Conservation (phyloP, 2,888 invertebrate genomes). For the Meteorus colon region DNA sequence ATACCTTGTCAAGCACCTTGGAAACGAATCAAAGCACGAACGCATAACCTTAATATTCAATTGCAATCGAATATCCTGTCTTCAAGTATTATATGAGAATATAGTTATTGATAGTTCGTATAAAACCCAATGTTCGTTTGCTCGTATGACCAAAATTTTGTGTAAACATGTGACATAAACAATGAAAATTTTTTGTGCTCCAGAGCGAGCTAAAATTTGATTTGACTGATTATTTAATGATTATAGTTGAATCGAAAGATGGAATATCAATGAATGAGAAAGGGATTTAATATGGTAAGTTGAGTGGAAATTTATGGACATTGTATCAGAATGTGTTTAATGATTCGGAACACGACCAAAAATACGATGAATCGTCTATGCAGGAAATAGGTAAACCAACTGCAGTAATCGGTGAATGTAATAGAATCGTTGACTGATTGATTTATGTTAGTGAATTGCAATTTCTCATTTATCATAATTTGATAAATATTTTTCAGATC, state of each 20-base stretch:
- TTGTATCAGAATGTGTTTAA: slow-evolving; percentile 52
- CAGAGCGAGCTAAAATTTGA: not conserved
- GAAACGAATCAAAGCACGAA: not conserved
- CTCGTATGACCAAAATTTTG: not conserved
- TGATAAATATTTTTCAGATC: not conserved
- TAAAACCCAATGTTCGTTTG: not conserved
- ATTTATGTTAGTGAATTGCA: not conserved
- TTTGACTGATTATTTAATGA: not conserved
- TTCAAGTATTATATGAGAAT: not conserved
- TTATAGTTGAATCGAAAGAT: not conserved
- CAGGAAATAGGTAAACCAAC: slow-evolving; percentile 34
- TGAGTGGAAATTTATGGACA: not conserved
- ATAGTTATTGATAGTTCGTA: not conserved
- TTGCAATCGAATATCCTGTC: not conserved
- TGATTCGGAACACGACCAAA: slow-evolving; percentile 47
- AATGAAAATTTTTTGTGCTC: not conserved
- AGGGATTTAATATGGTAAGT: not conserved
- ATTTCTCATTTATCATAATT: not conserved
- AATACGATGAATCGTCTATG: slow-evolving; percentile 46
- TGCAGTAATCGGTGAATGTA: slow-evolving; percentile 47
- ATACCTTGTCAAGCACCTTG: not conserved
- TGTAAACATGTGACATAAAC: slow-evolving; percentile 2
- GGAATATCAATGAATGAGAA: not conserved
- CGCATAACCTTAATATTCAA: slow-evolving; percentile 1
- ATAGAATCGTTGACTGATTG: slow-evolving; percentile 1